Percentiles rank a stretch among this genome's conserved stretches.
Evolutionary conservation across 92 coral and sea anemone species (phyloP).

Genomic region (Palythoa grandiflora): DNA sequence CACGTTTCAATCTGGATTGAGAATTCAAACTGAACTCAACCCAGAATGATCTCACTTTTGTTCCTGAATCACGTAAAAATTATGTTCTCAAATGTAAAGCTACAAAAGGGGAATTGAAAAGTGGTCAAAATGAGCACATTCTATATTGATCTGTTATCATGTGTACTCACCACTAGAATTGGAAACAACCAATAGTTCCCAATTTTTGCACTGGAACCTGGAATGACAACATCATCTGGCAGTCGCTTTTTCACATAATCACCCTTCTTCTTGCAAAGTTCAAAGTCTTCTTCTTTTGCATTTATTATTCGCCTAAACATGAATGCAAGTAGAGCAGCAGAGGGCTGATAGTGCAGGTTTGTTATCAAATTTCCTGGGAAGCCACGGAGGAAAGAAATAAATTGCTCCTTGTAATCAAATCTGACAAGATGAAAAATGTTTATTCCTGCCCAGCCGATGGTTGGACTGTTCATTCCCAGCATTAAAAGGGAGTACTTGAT

Average conservation of each 20-base stretch:
- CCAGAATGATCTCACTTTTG: no score
- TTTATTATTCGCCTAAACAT: conserved; percentile 78
- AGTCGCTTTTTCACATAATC: conserved; percentile 86
- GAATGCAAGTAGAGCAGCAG: conserved; percentile 78
- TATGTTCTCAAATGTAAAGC: neutral
- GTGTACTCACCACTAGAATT: conserved; percentile 84
- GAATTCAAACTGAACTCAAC: no score
- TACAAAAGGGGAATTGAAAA: no score
- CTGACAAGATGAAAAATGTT: conserved; percentile 63
- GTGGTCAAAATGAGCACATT: no score
- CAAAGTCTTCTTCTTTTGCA: conserved; percentile 71
- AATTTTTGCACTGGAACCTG: conserved; percentile 80
- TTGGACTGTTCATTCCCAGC: conserved; percentile 71
- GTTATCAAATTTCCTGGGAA: conserved; percentile 81
- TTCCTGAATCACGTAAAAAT: no score
- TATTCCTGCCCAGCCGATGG: conserved; percentile 42
- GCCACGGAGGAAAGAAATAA: conserved; percentile 89
- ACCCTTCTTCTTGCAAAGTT: conserved; percentile 79
- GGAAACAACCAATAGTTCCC: conserved; percentile 96
- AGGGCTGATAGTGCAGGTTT: conserved; percentile 82
- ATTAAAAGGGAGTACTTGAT: conserved; percentile 79
- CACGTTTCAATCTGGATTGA: no score
- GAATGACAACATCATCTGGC: conserved; percentile 83
- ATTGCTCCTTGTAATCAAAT: conserved; percentile 75
- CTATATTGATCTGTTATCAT: no score